phyloP scores from a whole-genome alignment of 2,113 vertebrate genomes.

The Gymnocephalus cernua region DNA sequence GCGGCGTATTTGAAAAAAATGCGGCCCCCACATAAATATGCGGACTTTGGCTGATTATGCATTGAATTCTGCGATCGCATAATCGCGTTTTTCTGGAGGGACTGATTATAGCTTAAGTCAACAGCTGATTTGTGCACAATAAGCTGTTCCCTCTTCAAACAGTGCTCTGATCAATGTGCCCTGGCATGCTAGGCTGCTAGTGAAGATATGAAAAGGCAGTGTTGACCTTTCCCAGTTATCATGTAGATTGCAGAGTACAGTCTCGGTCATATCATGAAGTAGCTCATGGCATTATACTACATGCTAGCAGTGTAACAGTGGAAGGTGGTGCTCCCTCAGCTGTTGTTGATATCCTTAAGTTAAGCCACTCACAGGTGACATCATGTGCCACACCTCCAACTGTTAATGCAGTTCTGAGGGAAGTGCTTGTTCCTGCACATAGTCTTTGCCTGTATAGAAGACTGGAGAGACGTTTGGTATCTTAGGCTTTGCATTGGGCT shows the following conservation, averaged over 20 bases:
- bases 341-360: conserved; percentile 50
- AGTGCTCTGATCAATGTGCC: conserved; percentile 8
- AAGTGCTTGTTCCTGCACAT: not conserved
- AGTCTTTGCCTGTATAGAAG: not conserved
- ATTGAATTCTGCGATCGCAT: too few species aligned
- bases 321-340: conserved; percentile 16
- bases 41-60: too few species aligned
- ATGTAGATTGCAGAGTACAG: conserved; percentile 20
- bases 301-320: not conserved
- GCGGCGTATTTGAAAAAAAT: too few species aligned
- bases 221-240: conserved; percentile 32
- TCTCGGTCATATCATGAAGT: conserved; percentile 35
- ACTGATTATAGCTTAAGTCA: conserved; percentile 12
- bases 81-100: too few species aligned
- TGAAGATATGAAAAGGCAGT: not conserved
- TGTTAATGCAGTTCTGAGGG: conserved; percentile 8
- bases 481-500: too few species aligned
- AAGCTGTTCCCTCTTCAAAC: not conserved
- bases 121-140: conserved; percentile 3
- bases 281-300: conserved; percentile 41
- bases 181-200: not conserved
- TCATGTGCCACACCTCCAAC: conserved; percentile 42
- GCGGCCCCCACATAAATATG: too few species aligned
- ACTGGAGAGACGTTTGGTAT: not conserved
- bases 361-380: conserved; percentile 54